Conservation (phyloP, 2,797 vertebrate genomes). For the Dendrocincla tyrannina region DNA sequence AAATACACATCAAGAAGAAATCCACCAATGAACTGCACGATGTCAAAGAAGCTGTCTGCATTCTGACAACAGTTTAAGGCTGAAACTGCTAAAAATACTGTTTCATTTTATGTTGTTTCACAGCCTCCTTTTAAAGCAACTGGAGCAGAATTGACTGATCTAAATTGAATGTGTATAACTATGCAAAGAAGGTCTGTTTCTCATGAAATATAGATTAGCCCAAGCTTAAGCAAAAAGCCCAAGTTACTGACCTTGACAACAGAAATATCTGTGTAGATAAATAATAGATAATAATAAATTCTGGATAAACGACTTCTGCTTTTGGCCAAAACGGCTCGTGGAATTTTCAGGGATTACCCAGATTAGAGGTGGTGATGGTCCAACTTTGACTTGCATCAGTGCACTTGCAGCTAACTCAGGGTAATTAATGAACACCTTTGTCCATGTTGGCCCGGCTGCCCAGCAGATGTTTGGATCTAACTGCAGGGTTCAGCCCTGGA, state of each 20-base stretch:
- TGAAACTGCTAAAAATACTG: conserved; percentile 36
- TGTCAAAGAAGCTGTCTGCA: conserved; percentile 9
- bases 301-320: not conserved
- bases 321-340: not conserved
- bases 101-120: not conserved
- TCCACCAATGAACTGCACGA: not conserved
- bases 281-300: not conserved
- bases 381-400: not conserved
- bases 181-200: not conserved
- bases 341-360: not conserved
- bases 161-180: not conserved
- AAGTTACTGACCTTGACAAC: not conserved
- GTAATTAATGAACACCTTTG: not conserved
- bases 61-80: conserved; percentile 5
- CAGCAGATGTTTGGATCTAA: not conserved
- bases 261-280: not conserved
- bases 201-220: not conserved
- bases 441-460: not conserved
- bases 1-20: not conserved
- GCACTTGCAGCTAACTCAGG: not conserved
- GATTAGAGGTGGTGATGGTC: not conserved
- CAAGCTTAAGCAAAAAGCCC: not conserved
- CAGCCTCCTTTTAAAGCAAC: conserved; percentile 5
- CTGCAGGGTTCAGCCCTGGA: not conserved
- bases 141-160: not conserved